Base-by-base conservation (phyloP, 2,797 vertebrate genomes). In the Chelmon rostratus region DNA sequence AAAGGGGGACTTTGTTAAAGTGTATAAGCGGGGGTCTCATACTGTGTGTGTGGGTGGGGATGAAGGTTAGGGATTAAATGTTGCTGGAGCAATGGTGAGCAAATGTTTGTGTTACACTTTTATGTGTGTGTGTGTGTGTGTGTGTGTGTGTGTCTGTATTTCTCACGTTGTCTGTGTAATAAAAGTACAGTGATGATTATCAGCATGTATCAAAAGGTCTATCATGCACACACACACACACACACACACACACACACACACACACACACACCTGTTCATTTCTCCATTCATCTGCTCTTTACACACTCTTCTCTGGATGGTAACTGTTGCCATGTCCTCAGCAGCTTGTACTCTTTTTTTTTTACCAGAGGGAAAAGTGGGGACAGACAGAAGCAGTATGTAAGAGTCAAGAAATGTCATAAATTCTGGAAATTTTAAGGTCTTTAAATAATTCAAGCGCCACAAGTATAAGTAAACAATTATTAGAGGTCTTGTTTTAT, bases 1-100 rank as follows among this genome's bases (percentile, higher is more conserved):
- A 84, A 68, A 86, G 73, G 73, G 66, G 69, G 33, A 75, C 69
- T 56, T 53, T 68, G 61, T 70, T 76, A 71, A 73, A 78, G 46
- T 72, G 46, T 78, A 53, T 68, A 19, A 23, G 47, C 35, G 9
- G 57, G 54, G 49, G 47, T 58, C 56, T 52, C 19, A 5, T 58
- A 44, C 6, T 23, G 19, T 82, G 47, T 82, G 47, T 82, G 65
- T 58, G 67, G n/a, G n/a, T 73, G 19, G 8, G 12, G 37, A 18
- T 52, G 33, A 3, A 8, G 37, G 19, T 35, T 35, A 11, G 33
- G 23, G n/a, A 44, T 8, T 31, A 25, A 6, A 6, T 46, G 57
- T 35, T 13, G n/a, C 8, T 47, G n/a, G 23, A 54, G 23, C n/a
- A 44, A 58, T 62, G 23, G 46, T 68, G 23, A 56, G 50, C 44